phyloP scores from a whole-genome alignment of 2,888 invertebrate genomes.

The Athalia cordata region DNA sequence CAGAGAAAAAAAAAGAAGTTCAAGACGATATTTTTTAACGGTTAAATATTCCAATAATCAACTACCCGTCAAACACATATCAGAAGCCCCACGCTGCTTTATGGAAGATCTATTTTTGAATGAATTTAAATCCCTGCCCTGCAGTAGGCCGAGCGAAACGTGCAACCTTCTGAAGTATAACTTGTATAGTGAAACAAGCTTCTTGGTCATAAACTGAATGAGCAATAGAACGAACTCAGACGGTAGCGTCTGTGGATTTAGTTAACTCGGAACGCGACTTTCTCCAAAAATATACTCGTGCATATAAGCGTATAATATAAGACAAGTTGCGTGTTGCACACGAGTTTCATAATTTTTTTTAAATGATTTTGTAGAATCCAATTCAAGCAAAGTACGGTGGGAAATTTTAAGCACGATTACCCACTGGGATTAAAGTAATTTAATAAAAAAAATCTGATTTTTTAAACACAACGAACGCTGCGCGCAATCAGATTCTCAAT shows the following conservation, averaged over 20 bases:
- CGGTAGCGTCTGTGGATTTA: background rate
- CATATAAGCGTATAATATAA: background rate
- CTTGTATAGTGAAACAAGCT: background rate
- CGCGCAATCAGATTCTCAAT: conserved; percentile 18
- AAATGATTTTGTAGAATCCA: background rate
- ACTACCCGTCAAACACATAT: conserved; percentile 15
- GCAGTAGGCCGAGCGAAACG: conserved; percentile 8
- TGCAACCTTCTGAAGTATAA: conserved; percentile 5
- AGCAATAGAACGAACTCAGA: background rate
- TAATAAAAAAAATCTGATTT: background rate
- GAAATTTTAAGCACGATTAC: background rate
- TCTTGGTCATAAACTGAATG: conserved; percentile 22
- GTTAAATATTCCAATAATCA: conserved; percentile 7
- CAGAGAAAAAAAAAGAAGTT: background rate
- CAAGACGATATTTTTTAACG: background rate
- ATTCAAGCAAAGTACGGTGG: background rate
- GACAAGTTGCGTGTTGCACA: conserved; percentile 12
- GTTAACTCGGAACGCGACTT: background rate
- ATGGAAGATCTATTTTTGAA: conserved; percentile 37
- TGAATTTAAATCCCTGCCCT: background rate
- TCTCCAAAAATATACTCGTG: conserved; percentile 16
- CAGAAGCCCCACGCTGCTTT: conserved; percentile 28
- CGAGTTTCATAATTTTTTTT: background rate
- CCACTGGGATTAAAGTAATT: background rate
- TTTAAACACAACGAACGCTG: background rate